Base-by-base conservation (phyloP, 30 jellyfish, hydroid and myxozoan species). In the Aurelia sp. region DNA sequence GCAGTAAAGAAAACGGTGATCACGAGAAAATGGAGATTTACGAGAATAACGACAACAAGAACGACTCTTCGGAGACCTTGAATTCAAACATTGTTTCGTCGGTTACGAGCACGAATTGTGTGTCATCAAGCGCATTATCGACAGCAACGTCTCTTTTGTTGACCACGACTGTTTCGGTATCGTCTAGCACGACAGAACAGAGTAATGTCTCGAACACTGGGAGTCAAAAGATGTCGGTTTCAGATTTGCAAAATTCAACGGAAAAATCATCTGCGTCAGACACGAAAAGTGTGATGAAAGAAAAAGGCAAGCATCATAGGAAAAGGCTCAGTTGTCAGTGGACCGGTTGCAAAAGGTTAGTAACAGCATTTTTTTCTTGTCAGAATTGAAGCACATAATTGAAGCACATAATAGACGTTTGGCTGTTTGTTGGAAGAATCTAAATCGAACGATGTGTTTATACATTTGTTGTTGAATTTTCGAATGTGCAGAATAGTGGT, bases 321-420 rank as follows among this genome's bases (percentile, higher is more conserved):
- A 77, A 59, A 78, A 77, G 21, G 22, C 47, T 72, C 21, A 72
- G 19, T n/a, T 77, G 88, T 70, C 88, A 77, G 20, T 77, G 88
- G 88, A 53, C 68, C 27, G 66, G 88, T 30, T 77, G 88, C 47
- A 77, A 77, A 77, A 75, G 88, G 88, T 77, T 13, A 17, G 76
- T 60, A 17, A 8, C 2, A 18, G 33, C 12, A 21, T 59, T 12
- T 12, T 0, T 20, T 59, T 59, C 15, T 59, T 18, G 16, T n/a
- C 33, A 59, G 31, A 59, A 18, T 59, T 59, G 16, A 44, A 44
- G 8, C 52, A 11, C 7, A 41, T 41, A 5, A n/a, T n/a, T 59
- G 16, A 44, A 44, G 8, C 33, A 27, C 33, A 27, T 27, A 2
- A 27, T 27, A 27, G 33, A 27, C 33, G 1, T 27, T 27, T 27